Evolutionary conservation across 2,797 vertebrate species (phyloP), one percentile per base, ranked within the genome.

Genomic region (Halcyon badia): DNA sequence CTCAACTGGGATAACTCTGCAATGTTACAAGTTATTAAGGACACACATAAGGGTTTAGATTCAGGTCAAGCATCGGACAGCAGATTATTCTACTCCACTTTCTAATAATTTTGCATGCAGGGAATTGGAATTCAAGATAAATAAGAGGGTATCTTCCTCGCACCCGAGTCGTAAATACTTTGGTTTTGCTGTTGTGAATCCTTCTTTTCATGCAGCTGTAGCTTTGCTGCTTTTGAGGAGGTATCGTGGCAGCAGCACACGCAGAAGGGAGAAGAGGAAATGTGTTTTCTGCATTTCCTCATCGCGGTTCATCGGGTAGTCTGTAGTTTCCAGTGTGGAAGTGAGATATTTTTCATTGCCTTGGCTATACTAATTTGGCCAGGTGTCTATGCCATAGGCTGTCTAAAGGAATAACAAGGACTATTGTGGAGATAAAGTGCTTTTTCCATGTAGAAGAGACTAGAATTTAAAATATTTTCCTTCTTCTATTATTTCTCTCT

Each of bases 391-490:
- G 73, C 52, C 44, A 20, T 57, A 75, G 94, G 93, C 61, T 75
- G 79, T 88, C 83, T 90, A 83, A 94, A 96, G 90, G 91, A 95
- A 94, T 60, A 91, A 21, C 11, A 22, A 6, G 30, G 94, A 85
- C 93, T 90, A 54, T 82, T 97, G 93, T 88, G 69, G 75, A 89
- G 87, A 51, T 61, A 56, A 92, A 94, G 92, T 61, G 68, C 64
- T 18, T 77, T 89, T 83, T 92, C 81, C 6, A 9, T 80, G 62
- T 46, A 77, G 68, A 96, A 64, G 60, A 89, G 49, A 57, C 35
- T 39, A 42, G 76, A 96, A 95, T 82, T 30, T n/a, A 95, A 93
- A 96, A 48, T 83, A 72, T 92, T 90, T 91, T 89, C 51, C 30
- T 24, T 95, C 92, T 64, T 87, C 60, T 80, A 20, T 42, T 95